Evolutionary conservation across 1,140 invertebrate genomes (phyloP), one percentile per base, ranked within the genome.

Genomic region (Harlomillsia oculata): DNA sequence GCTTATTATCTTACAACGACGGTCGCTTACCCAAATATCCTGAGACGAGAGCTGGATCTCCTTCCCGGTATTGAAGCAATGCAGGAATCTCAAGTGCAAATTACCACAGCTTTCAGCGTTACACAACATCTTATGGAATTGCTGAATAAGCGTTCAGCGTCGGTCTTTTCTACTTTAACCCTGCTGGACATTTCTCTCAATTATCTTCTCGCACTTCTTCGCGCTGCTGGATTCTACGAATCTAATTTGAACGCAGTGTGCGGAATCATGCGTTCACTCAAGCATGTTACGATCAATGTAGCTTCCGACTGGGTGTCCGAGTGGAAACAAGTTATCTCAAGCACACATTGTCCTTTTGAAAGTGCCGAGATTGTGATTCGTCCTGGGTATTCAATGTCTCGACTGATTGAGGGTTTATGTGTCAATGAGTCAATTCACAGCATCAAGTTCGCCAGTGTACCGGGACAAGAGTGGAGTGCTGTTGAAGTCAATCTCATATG

Each of bases 1-100:
- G 77, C 77, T 3, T 77, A 76, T 51, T 78, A 78, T 63, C 66
- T 78, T 3, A 72, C 74, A 0, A 76, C 75, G 0, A 69, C 77
- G 1, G 75, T 75, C 2, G 74, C 75, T 50, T 74, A 76, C 62
- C 69, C 76, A 0, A 73, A 74, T 40, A 72, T 77, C 1, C 62
- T 79, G 9, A 64, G 75, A 30, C 67, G 72, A 13, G 77, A 79
- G 63, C 60, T 79, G 26, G 75, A 78, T 29, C 72, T 71, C 9
- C 65, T 78, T 20, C 75, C 76, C 20, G 69, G 23, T 41, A 69
- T 30, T 68, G 46, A 63, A 49, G 34, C 54, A 67, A 20, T 66
- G 59, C 56, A 57, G 60, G 16, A 63, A 59, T 39, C 46, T 51
- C 43, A 39, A 49, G 49, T 59, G 34, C 25, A 60, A 57, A 44